phyloP scores from a whole-genome alignment of 2,113 vertebrate species.

The Rattus norvegicus region GRCr8 NC_086035.1:27582501-27583000 shows the following conservation, averaged over 20 bases:
- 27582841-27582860: background rate
- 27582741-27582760: background rate
- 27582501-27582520: background rate
- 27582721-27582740: accelerated
- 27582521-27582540: background rate
- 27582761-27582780: background rate
- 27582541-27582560: background rate
- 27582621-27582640: background rate
- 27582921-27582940: accelerated
- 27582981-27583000: background rate
- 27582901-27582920: background rate
- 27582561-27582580: background rate
- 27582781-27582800: background rate
- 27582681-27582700: background rate
- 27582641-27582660: background rate
- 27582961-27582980: background rate
- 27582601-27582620: background rate
- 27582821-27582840: background rate
- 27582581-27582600: background rate
- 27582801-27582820: background rate
- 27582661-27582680: background rate
- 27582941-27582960: background rate
- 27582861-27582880: background rate
- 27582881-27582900: background rate
- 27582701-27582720: background rate